Conservation (phyloP, 2,888 invertebrate species). For the Odontomyia ornata region DNA sequence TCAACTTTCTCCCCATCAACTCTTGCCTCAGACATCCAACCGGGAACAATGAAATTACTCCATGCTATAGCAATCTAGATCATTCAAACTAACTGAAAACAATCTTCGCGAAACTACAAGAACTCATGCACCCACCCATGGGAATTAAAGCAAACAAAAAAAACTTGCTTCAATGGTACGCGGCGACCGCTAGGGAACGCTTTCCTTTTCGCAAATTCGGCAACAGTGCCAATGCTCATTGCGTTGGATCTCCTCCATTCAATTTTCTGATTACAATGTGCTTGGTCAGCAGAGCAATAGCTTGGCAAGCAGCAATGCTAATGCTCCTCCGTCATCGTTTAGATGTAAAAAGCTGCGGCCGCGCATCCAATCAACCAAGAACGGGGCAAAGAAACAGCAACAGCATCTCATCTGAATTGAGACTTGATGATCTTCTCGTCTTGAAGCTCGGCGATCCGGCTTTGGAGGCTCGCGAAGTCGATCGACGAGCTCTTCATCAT, state of each 20-base stretch:
- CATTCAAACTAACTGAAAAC: no score
- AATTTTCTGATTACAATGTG: neutral
- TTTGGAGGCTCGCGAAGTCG: neutral
- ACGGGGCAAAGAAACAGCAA: neutral
- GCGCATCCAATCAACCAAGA: constrained; percentile 5
- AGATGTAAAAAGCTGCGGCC: neutral
- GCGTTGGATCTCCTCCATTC: neutral
- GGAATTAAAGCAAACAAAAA: no score
- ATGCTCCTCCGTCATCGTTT: neutral
- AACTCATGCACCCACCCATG: no score
- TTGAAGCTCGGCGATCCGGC: neutral
- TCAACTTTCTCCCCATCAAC: no score
- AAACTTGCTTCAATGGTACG: no score
- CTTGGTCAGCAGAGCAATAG: neutral
- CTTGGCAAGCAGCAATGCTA: neutral
- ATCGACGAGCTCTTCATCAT: neutral
- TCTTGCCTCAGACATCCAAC: no score
- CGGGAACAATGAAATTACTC: no score
- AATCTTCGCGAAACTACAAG: no score
- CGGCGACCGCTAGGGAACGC: no score
- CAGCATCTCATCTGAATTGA: neutral
- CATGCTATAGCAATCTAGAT: no score
- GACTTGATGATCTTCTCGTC: neutral
- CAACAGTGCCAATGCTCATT: neutral
- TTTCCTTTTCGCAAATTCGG: neutral